Conservation (phyloP, 2,888 invertebrate genomes). For the Eutolmus rufibarbis region DNA sequence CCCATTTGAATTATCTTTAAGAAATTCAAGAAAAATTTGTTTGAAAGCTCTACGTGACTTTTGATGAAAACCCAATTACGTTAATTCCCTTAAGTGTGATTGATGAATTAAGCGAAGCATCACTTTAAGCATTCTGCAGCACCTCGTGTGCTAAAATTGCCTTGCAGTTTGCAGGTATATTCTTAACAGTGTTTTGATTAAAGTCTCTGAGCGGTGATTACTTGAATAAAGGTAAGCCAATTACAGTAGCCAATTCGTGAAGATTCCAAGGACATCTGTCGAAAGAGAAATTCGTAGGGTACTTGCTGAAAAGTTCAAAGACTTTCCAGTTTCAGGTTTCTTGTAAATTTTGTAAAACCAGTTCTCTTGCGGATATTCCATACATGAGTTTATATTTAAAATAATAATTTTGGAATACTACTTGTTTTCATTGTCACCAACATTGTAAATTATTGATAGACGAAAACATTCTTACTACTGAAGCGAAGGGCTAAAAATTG, state of each 20-base stretch:
- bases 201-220: neutral
- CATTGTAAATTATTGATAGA: neutral
- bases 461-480: neutral
- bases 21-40: neutral
- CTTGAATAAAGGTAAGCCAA: neutral
- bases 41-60: neutral
- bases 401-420: neutral
- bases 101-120: neutral
- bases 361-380: neutral
- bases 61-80: neutral
- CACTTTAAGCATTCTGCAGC: neutral
- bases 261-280: slow-evolving; percentile 6
- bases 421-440: slow-evolving; percentile 12
- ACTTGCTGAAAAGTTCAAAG: slow-evolving; percentile 8
- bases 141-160: neutral
- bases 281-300: slow-evolving; percentile 17
- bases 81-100: neutral
- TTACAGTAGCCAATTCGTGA: neutral
- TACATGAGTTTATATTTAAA: neutral
- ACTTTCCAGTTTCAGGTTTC: neutral
- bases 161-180: neutral
- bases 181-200: neutral
- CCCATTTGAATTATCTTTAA: neutral
- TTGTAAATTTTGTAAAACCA: slow-evolving; percentile 6
- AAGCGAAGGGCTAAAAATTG: neutral